Evolutionary conservation across 1,140 invertebrate species (phyloP), one percentile per base, ranked within the genome.

Genomic region (Akabosia matsudoensis): DNA sequence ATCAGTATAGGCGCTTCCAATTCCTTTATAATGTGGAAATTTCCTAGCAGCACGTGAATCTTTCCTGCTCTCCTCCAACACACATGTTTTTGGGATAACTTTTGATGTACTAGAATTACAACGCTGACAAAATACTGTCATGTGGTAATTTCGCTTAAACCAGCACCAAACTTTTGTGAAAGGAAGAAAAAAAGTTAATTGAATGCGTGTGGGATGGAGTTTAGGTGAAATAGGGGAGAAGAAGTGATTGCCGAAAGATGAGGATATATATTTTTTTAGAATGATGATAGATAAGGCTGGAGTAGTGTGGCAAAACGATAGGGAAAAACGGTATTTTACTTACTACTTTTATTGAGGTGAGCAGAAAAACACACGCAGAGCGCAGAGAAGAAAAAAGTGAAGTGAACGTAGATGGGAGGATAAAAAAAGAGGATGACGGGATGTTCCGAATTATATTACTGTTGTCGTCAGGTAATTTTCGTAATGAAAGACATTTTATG

Each of bases 401-500:
- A 70, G 34, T 26, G 54, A 61, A 22, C 14, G 54, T n/a, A 61
- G 54, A 24, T 13, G 31, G 26, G 4, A 10, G 28, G 26, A 70
- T 28, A 73, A 75, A 78, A 76, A 61, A 33, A 72, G 45, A 45
- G 61, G 31, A 67, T 2, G 28, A 67, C n/a, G 61, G 28, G 61
- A 30, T 31, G 10, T 31, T 7, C 54, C 3, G n/a, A 56, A 16
- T 13, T 10, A 56, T 56, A 56, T 22, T 31, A 30, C 61, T 67
- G 26, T 22, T 67, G 61, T 52, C 24, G 37, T 54, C 51, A 73
- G 78, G 61, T 79, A 76, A 79, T 79, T 76, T 74, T 70, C 64
- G 30, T 76, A 79, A 76, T 76, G 75, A 79, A 79, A 76, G 75
- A 52, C 76, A 52, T 79, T 76, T 72, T 56, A 54, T 31, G 33